phyloP scores from a whole-genome alignment of 1,140 invertebrate genomes.

The Pseudomyrmex flavicornis region DNA sequence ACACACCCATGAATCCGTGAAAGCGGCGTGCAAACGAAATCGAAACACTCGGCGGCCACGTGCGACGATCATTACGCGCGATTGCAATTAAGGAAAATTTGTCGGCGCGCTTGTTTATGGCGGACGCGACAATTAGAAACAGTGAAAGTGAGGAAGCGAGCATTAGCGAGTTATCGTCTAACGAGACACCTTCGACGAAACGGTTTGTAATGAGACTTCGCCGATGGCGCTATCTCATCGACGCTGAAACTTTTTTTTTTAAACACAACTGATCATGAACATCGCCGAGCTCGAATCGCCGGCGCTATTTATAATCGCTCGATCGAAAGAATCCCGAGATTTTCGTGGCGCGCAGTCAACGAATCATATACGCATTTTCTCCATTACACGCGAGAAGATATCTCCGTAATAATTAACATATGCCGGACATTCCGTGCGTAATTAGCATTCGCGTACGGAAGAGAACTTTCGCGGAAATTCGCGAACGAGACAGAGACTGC shows the following conservation, averaged over 20 bases:
- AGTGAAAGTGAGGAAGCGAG: conserved; percentile 48
- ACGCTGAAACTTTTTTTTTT: background rate
- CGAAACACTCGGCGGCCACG: background rate
- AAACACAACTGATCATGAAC: conserved; percentile 52
- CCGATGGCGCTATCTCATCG: conserved; percentile 1
- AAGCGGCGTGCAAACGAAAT: conserved; percentile 28
- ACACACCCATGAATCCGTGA: background rate
- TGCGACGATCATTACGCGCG: background rate
- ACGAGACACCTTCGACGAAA: conserved; percentile 39
- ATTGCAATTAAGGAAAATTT: conserved; percentile 53
- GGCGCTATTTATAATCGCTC: conserved; percentile 48
- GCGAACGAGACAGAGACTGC: background rate
- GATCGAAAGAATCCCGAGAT: background rate
- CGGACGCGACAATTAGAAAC: conserved; percentile 35
- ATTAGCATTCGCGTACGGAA: conserved; percentile 2
- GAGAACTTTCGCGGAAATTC: conserved; percentile 52
- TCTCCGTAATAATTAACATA: background rate
- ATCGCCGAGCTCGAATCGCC: background rate
- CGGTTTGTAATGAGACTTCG: conserved; percentile 49
- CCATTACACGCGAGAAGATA: too few relatives aligned
- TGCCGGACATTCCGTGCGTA: background rate
- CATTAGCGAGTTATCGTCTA: conserved; percentile 32
- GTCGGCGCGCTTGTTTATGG: background rate
- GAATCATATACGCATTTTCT: too few relatives aligned
- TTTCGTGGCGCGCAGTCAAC: background rate